phyloP scores from a whole-genome alignment of 1,140 invertebrate species.

The Danaus melanippus region DNA sequence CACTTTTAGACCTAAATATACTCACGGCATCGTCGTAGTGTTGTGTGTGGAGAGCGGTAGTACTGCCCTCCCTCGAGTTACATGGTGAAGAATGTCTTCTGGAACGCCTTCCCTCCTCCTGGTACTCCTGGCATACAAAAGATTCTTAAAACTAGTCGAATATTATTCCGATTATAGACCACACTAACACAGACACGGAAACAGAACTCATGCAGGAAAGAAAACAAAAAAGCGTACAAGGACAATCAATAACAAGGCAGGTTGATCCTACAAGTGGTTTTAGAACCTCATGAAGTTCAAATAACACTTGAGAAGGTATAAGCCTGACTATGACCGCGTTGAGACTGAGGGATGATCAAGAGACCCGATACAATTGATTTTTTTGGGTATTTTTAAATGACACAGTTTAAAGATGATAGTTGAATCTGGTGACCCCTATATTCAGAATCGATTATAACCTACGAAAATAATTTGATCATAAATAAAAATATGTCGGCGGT shows the following conservation, averaged over 20 bases:
- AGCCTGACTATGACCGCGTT: conserved; percentile 32
- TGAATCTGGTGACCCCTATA: conserved; percentile 2
- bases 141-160: conserved; percentile 3
- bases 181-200: conserved; percentile 8
- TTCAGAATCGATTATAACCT: too few relatives aligned
- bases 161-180: background rate
- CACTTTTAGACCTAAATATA: conserved; percentile 24
- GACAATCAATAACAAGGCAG: conserved; percentile 7
- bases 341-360: conserved; percentile 46
- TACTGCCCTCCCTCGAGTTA: conserved; percentile 74
- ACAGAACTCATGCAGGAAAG: conserved; percentile 23
- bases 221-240: conserved; percentile 24
- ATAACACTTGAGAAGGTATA: conserved; percentile 18
- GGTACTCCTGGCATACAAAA: conserved; percentile 68
- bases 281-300: background rate
- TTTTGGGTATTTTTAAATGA: conserved; percentile 56
- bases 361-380: conserved; percentile 54
- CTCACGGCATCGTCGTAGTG: conserved; percentile 79
- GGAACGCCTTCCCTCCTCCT: conserved; percentile 74
- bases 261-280: conserved; percentile 1
- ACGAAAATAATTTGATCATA: too few relatives aligned
- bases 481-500: too few relatives aligned
- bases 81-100: conserved; percentile 77
- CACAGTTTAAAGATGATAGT: conserved; percentile 27
- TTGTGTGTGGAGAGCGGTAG: conserved; percentile 72